Conservation (phyloP, 2,113 vertebrate species). For the Aphyosemion australe region DNA sequence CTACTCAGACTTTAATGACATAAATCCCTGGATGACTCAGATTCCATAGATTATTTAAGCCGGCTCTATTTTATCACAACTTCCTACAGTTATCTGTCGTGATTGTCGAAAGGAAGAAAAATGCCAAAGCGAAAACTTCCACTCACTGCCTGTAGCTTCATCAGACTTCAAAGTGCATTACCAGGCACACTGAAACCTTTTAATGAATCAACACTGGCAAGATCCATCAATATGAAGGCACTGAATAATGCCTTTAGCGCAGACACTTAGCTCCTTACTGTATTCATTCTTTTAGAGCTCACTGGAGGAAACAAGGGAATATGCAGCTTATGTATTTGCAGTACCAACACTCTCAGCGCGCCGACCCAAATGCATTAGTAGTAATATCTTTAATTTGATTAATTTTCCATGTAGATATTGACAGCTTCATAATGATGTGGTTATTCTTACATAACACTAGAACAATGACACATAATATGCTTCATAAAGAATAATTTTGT, state of each 20-base stretch:
- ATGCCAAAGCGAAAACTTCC: conserved; percentile 12
- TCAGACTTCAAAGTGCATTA: conserved; percentile 68
- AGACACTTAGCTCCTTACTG: conserved; percentile 65
- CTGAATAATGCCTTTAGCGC: conserved; percentile 71
- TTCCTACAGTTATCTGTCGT: not conserved
- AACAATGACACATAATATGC: not conserved
- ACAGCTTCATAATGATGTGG: not conserved
- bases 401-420: not conserved
- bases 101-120: not conserved
- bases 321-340: conserved; percentile 11
- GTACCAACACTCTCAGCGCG: conserved; percentile 18
- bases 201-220: conserved; percentile 77
- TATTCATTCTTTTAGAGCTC: conserved; percentile 65
- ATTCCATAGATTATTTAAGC: conserved; percentile 1
- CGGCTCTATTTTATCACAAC: conserved; percentile 15
- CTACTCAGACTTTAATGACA: conserved; percentile 14
- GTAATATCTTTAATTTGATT: conserved; percentile 24
- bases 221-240: conserved; percentile 70
- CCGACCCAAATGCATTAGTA: conserved; percentile 20
- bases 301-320: conserved; percentile 46
- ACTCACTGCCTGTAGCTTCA: conserved; percentile 51
- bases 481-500: conserved; percentile 12
- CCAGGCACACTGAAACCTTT: conserved; percentile 61
- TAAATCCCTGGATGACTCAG: conserved; percentile 21
- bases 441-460: not conserved